Evolutionary conservation across 2,888 invertebrate genomes (phyloP).

Genomic region (Andrena dorsata): DNA sequence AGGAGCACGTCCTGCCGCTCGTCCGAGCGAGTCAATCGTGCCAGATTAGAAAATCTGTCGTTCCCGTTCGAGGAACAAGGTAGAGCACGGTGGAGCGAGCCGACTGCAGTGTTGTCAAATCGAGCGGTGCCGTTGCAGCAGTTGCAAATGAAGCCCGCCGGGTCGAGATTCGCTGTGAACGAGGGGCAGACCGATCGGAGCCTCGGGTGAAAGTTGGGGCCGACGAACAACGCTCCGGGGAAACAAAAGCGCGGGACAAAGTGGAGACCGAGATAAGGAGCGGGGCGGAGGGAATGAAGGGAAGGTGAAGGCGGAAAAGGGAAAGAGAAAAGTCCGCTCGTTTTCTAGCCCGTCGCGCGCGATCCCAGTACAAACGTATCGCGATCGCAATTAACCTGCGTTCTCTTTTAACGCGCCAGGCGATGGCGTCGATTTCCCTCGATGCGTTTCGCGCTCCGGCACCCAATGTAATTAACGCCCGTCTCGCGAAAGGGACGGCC

Average conservation of each 20-base stretch:
- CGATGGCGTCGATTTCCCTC: conserved; percentile 64
- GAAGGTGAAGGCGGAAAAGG: background rate
- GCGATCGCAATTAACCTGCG: conserved; percentile 64
- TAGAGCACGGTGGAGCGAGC: no score
- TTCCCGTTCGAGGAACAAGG: conserved; percentile 8
- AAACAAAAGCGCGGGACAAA: conserved; percentile 34
- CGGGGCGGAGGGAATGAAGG: background rate
- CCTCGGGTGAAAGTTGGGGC: conserved; percentile 60
- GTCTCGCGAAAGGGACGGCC: conserved; percentile 11
- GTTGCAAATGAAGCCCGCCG: background rate
- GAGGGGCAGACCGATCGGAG: conserved; percentile 21
- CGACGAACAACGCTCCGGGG: conserved; percentile 14
- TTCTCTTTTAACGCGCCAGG: conserved; percentile 41
- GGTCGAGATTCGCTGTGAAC: background rate
- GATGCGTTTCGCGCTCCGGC: conserved; percentile 47
- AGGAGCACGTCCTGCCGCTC: background rate
- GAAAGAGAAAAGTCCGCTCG: conserved; percentile 12
- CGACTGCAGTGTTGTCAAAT: background rate
- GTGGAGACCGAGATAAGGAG: background rate
- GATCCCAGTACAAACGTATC: conserved; percentile 62
- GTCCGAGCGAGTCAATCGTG: conserved; percentile 5
- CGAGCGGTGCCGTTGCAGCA: background rate
- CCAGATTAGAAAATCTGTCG: conserved; percentile 16
- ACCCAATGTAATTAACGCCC: conserved; percentile 60
- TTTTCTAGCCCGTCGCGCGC: conserved; percentile 54